These are phyloP conservation scores for Ursus arctos DNA, from an alignment of 2,113 vertebrate species.

Conservation along the genomic window DNA sequence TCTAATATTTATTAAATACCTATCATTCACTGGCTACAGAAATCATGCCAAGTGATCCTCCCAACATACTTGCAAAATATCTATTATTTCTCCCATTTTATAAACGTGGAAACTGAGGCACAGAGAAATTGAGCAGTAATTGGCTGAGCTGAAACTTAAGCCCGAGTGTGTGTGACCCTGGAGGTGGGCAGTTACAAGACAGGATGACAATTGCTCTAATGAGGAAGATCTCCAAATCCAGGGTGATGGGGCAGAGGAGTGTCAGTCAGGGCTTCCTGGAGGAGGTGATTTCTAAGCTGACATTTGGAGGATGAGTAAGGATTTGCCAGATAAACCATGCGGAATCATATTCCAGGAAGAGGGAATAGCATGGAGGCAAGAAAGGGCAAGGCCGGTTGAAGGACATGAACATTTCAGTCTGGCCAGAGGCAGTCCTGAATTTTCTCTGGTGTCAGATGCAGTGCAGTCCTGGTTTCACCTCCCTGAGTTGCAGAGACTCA, in stretches of 20 bases:
- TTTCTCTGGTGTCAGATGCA: background rate
- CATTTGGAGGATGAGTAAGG: background rate
- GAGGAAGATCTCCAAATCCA: background rate
- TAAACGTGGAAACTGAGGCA: constrained; percentile 49
- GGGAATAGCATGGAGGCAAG: background rate
- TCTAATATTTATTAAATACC: constrained; percentile 35
- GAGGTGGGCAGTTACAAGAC: background rate
- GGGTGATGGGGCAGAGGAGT: background rate
- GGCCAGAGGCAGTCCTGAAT: background rate
- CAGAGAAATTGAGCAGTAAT: background rate
- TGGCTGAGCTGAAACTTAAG: background rate
- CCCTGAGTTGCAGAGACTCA: background rate
- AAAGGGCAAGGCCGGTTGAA: background rate
- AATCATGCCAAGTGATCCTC: background rate
- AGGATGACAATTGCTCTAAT: background rate
- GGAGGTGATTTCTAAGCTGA: background rate
- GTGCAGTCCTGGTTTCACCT: background rate
- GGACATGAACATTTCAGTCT: background rate
- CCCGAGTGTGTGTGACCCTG: background rate
- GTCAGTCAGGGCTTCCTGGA: background rate
- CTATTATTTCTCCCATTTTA: background rate
- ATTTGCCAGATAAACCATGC: background rate
- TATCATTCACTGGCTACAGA: background rate
- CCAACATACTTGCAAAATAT: background rate
- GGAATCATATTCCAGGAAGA: background rate